Conservation (phyloP, 1,140 invertebrate species). For the Rhopalosiphum maidis region DNA sequence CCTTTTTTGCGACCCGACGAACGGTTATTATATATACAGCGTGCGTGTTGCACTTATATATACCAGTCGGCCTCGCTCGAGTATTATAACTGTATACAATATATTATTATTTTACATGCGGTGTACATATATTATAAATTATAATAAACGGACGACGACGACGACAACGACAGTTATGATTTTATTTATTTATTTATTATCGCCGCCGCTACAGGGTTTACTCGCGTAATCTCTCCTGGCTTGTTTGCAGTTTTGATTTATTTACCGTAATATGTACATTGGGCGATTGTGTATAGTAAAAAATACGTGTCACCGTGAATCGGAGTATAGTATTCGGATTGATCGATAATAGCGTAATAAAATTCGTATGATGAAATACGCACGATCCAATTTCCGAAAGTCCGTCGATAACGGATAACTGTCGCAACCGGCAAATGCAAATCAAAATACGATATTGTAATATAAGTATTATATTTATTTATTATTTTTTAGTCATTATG, state of each 20-base stretch:
- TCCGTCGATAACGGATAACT: not conserved
- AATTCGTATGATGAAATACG: not conserved
- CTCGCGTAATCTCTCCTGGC: not conserved
- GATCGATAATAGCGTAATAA: not conserved
- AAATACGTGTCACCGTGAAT: not conserved
- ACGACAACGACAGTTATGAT: not conserved
- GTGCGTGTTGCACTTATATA: too few relatives aligned
- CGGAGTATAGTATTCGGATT: not conserved
- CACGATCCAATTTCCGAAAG: not conserved
- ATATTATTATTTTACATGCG: not conserved
- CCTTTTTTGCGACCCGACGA: not conserved
- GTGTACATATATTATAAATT: not conserved
- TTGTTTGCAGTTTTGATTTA: not conserved
- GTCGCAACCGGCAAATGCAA: not conserved
- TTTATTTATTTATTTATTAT: not conserved
- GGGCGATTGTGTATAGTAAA: not conserved
- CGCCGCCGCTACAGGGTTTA: not conserved
- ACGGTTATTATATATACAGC: not conserved
- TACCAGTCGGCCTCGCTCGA: conserved; percentile 15
- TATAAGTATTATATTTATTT: not conserved
- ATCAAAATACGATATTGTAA: not conserved
- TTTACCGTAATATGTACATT: not conserved
- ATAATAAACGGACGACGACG: not conserved
- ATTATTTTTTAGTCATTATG: not conserved
- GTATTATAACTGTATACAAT: not conserved